Evolutionary conservation across 2,888 invertebrate species (phyloP), one percentile per base, ranked within the genome.

Genomic region (Hypercompe scribonia): DNA sequence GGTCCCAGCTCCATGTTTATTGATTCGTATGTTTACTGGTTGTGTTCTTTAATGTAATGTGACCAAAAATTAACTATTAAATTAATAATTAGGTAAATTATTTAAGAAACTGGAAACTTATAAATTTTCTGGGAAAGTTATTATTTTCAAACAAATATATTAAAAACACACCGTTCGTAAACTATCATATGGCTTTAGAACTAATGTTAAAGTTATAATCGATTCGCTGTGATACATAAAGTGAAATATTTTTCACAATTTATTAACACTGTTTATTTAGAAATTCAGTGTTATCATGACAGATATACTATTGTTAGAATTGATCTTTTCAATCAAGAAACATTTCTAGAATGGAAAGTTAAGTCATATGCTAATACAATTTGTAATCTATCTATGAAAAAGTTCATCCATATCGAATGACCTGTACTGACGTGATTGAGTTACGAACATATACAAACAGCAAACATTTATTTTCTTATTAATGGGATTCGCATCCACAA

Each of bases 11-110:
- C 70, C 46, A 24, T 28, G 4, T 58, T 24, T 8, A 39, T 58
- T 46, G 42, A 72, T 39, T 13, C 33, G 13, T 24, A 70, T 72
- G 34, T 61, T 72, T 24, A 58, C 18, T 78, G 72, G 78, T 73
- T 78, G 33, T 70, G 34, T 70, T 73, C 42, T 13, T 50, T 72
- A 66, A 73, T 71, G 65, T 39, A 65, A 33, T 8, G 3, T 8
- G 24, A 34, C 28, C 31, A 2, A 64, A 54, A 71, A n/a, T 4
- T n/a, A 58, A 13, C 4, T 66, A 71, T 72, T 66, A 71, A 73
- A 68, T 71, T 28, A n/a, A 10, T 58, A 65, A 50, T 65, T 61
- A 10, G 24, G n/a, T 33, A 28, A 11, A 39, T 28, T 28, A 68
- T 61, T 36, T 24, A 39, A 28, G 28, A 46, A 46, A 68, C 61